These are phyloP conservation scores for Heliconius charithonia DNA, from an alignment of 2,888 invertebrate species.

Conservation along the genomic window DNA sequence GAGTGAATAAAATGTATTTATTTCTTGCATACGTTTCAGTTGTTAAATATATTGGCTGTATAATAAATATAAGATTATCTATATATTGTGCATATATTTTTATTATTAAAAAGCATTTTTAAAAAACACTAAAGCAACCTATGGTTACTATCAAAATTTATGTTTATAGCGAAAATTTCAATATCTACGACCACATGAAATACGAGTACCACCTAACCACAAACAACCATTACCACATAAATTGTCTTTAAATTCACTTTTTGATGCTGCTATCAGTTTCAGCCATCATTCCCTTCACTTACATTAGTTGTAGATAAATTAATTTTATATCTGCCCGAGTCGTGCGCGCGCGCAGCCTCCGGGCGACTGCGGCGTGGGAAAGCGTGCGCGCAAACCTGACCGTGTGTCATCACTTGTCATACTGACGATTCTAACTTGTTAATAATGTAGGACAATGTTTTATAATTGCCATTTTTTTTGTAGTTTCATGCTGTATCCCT, in stretches of 20 bases:
- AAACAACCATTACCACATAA: slow-evolving; percentile 34
- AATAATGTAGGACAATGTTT: slow-evolving; percentile 36
- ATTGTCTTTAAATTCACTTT: slow-evolving; percentile 41
- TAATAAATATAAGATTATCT: too few species aligned
- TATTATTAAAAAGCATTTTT: too few species aligned
- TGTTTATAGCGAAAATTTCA: neutral
- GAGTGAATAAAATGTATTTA: too few species aligned
- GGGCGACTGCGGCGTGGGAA: slow-evolving; percentile 80
- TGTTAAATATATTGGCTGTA: too few species aligned
- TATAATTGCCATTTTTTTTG: slow-evolving; percentile 12
- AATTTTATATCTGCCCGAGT: slow-evolving; percentile 80
- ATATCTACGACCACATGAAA: neutral
- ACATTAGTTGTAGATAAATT: slow-evolving; percentile 80
- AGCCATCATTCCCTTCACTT: slow-evolving; percentile 44
- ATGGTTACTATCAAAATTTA: too few species aligned
- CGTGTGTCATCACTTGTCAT: slow-evolving; percentile 50
- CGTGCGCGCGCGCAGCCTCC: slow-evolving; percentile 77
- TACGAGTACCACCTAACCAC: slow-evolving; percentile 12
- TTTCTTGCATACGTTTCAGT: too few species aligned
- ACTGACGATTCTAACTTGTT: slow-evolving; percentile 42
- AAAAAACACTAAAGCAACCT: too few species aligned
- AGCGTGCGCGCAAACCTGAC: slow-evolving; percentile 48
- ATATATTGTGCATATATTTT: too few species aligned
- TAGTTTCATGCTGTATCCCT: too few species aligned
- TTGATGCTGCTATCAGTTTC: slow-evolving; percentile 40